Evolutionary conservation across 2,797 vertebrate species (phyloP).

Genomic region (Hafferia zeledoni): DNA sequence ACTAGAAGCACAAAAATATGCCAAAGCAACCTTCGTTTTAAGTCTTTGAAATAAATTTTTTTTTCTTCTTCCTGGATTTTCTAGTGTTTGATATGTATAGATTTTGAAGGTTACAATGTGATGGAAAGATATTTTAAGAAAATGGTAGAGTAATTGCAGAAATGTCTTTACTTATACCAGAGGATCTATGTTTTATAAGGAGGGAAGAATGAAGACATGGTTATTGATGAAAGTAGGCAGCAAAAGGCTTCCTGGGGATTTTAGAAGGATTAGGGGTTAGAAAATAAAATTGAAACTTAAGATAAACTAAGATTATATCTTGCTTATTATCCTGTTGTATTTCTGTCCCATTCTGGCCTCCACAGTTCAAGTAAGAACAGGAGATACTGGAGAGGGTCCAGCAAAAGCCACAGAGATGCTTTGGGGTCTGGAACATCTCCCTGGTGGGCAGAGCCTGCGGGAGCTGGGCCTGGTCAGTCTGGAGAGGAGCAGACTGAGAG

Average conservation of each 20-base stretch:
- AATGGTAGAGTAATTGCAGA: background rate
- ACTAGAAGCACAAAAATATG: background rate
- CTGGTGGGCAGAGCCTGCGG: too few species aligned
- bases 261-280: background rate
- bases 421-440: too few species aligned
- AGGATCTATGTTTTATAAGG: background rate
- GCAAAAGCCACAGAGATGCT: too few species aligned
- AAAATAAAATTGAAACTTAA: background rate
- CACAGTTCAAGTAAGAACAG: background rate
- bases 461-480: too few species aligned
- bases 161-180: background rate
- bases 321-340: background rate
- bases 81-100: background rate
- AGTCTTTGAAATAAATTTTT: background rate
- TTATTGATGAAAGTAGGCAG: background rate
- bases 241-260: background rate
- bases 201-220: too few species aligned
- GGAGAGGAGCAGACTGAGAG: too few species aligned
- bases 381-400: fast-evolving
- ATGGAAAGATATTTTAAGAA: background rate
- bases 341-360: background rate
- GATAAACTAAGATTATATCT: background rate
- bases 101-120: background rate
- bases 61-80: background rate
- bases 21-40: background rate